Evolutionary conservation across 2,888 invertebrate species (phyloP), one percentile per base, ranked within the genome.

Genomic region (Drosophila stalkeri): DNA sequence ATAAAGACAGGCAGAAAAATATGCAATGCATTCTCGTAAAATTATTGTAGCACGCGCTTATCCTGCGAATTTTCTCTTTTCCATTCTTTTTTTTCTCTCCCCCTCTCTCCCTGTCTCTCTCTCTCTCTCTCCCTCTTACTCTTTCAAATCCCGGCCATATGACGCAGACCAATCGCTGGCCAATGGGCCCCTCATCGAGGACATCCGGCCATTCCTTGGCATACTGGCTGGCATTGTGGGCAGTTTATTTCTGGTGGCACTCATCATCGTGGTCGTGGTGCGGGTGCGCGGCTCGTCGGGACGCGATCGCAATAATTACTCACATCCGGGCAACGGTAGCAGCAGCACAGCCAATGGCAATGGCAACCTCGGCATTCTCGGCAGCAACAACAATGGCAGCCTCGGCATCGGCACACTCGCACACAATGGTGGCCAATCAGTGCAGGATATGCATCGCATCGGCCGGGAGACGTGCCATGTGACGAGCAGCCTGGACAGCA

Each of bases 121-220:
- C 23, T 23, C 23, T 23, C 3, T 23, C 3, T 23, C 23, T 23
- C 27, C 6, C 27, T 27, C 5, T 27, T 27, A 27, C 27, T 27
- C 46, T 46, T 14, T 18, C 23, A 18, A 18, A 8, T 3, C 16
- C 18, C 14, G 20, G 3, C 7, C 35, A 16, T 47, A 11, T 37
- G 35, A 12, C 31, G 39, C 80, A 93, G 93, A 93, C 89, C 88
- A 91, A 63, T 92, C 93, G 37, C 77, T 91, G 67, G 92, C 94
- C 57, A 93, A 94, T 80, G 93, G 91, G 51, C 93, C 93, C 67
- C 92, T 92, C 68, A 93, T 94, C 74, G 93, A 94, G 85, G 93
- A 94, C 82, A 94, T 94, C 89, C 94, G 94, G 77, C 94, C 94
- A 64, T 94, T 94, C 82, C 90, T 94, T 63, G 94, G 94, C 57